phyloP scores from a whole-genome alignment of 1,140 invertebrate species.

The Apis dorsata region DNA sequence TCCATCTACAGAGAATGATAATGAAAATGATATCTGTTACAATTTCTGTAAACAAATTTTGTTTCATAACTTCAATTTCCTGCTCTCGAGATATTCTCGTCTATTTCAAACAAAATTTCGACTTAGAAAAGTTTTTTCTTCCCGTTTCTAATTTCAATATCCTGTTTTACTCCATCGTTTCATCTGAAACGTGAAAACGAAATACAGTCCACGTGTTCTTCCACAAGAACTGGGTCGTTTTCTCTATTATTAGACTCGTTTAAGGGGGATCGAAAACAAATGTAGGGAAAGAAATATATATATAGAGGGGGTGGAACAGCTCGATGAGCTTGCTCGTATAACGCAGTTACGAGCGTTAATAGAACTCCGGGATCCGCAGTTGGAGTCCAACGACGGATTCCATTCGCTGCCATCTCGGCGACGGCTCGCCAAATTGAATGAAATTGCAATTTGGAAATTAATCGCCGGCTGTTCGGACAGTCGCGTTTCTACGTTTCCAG shows the following conservation, averaged over 20 bases:
- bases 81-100: too few species aligned
- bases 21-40: too few species aligned
- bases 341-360: conserved; percentile 62
- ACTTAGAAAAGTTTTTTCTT: too few species aligned
- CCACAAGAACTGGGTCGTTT: conserved; percentile 49
- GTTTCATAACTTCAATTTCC: too few species aligned
- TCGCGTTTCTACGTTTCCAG: conserved; percentile 14
- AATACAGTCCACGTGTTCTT: background rate
- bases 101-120: too few species aligned
- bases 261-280: conserved; percentile 63
- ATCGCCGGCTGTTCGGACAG: conserved; percentile 50
- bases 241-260: conserved; percentile 43
- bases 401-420: conserved; percentile 40
- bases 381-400: conserved; percentile 43
- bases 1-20: too few species aligned
- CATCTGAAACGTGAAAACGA: too few species aligned
- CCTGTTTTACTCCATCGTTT: too few species aligned
- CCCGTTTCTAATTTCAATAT: too few species aligned
- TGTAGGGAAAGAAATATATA: conserved; percentile 3
- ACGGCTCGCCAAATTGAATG: conserved; percentile 57
- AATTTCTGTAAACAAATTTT: too few species aligned
- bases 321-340: conserved; percentile 56
- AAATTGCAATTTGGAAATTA: conserved; percentile 68
- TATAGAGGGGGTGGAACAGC: background rate
- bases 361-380: conserved; percentile 56